Conservation (phyloP, 30 jellyfish, hydroid and myxozoan species). For the Nemopilema nomurai region DNA sequence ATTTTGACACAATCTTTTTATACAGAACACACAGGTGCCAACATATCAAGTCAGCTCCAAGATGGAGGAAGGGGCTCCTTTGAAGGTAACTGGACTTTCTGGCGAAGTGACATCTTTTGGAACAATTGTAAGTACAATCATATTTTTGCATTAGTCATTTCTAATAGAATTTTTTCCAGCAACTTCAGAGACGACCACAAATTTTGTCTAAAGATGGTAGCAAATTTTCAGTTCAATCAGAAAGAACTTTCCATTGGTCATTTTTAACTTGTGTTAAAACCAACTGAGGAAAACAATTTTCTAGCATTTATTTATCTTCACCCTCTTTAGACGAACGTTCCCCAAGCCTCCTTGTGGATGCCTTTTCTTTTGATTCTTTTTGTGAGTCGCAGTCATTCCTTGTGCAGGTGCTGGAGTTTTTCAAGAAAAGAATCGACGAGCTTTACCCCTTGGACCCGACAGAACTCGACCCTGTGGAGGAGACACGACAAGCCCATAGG, state of each 20-base stretch:
- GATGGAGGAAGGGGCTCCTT: constrained; percentile 36
- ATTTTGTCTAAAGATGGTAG: not conserved
- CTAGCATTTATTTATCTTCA: too few species aligned
- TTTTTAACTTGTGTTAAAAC: too few species aligned
- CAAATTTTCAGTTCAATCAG: too few species aligned
- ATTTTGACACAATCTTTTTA: too few species aligned
- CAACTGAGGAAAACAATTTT: too few species aligned
- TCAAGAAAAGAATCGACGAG: constrained; percentile 61
- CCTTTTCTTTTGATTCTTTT: not conserved
- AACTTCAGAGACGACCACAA: not conserved
- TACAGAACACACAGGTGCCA: constrained; percentile 54
- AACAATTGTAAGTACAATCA: constrained; percentile 32
- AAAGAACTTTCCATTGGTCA: too few species aligned
- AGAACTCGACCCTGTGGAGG: constrained; percentile 61
- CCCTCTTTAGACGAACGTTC: not conserved
- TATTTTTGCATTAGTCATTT: not conserved
- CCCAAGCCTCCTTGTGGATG: not conserved
- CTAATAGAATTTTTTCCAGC: not conserved
- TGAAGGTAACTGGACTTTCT: constrained; percentile 30
- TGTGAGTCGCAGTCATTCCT: not conserved
- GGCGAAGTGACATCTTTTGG: constrained; percentile 62
- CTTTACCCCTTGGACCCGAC: constrained; percentile 71
- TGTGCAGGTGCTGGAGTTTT: constrained; percentile 56
- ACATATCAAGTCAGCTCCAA: constrained; percentile 38
- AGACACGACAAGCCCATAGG: constrained; percentile 72